Percentiles rank a stretch among this genome's conserved stretches.
Evolutionary conservation across 2,888 invertebrate species (phyloP).

Genomic region (Boloria euphrosyne): DNA sequence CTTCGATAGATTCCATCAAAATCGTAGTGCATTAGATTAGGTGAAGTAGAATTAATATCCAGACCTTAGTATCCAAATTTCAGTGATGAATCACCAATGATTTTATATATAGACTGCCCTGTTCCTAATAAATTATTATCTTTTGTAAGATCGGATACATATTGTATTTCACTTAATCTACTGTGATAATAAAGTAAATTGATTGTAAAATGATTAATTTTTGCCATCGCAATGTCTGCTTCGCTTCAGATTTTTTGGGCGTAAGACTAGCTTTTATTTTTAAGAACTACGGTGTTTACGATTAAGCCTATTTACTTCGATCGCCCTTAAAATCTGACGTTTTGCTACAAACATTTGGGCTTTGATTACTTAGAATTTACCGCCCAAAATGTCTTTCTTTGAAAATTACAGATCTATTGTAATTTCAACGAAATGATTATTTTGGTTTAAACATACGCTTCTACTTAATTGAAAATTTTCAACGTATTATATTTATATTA

Average conservation of each 20-base stretch:
- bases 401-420: constrained; percentile 44
- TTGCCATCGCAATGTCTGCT: constrained; percentile 52
- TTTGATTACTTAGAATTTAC: constrained; percentile 38
- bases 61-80: constrained; percentile 64
- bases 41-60: constrained; percentile 58
- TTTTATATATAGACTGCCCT: constrained; percentile 70
- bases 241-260: constrained; percentile 61
- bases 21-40: constrained; percentile 66
- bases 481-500: constrained; percentile 80
- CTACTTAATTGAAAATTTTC: constrained; percentile 76
- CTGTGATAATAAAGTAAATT: constrained; percentile 51
- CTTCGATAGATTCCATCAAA: constrained; percentile 64
- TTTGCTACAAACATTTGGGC: constrained; percentile 54
- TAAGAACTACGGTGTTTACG: constrained; percentile 7
- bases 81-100: constrained; percentile 80
- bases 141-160: constrained; percentile 54
- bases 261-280: constrained; percentile 44
- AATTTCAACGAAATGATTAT: constrained; percentile 56
- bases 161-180: constrained; percentile 72
- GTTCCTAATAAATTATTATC: constrained; percentile 73
- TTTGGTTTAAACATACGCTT: constrained; percentile 77
- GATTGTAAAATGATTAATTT: constrained; percentile 39
- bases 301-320: constrained; percentile 37
- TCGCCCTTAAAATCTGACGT: constrained; percentile 63
- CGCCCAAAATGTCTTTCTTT: constrained; percentile 39